Conservation (phyloP, 2,888 invertebrate genomes). For the Caradrina kadenii region DNA sequence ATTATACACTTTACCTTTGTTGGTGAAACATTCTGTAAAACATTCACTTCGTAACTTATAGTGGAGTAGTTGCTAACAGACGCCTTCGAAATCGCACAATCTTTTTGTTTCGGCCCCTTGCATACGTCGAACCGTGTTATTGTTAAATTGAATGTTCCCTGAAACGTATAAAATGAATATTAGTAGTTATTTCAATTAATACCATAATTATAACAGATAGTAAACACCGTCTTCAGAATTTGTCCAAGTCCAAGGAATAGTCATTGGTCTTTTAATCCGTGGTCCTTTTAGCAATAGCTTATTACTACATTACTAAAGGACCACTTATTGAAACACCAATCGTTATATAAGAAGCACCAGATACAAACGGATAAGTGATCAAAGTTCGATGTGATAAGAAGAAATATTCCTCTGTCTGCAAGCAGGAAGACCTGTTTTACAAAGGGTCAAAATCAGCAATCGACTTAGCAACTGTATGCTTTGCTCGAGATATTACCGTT, state of each 20-base stretch:
- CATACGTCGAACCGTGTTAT: constrained; percentile 36
- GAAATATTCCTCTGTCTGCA: too few relatives aligned
- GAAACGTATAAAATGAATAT: constrained; percentile 17
- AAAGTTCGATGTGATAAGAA: too few relatives aligned
- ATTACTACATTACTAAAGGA: neutral
- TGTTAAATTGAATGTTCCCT: constrained; percentile 40
- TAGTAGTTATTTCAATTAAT: neutral
- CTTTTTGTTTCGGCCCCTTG: constrained; percentile 49
- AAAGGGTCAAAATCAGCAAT: too few relatives aligned
- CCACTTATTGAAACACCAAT: neutral
- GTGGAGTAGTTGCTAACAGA: constrained; percentile 41
- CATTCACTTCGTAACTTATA: constrained; percentile 55
- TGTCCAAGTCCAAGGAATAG: too few relatives aligned
- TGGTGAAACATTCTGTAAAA: constrained; percentile 62
- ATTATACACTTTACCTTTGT: constrained; percentile 65
- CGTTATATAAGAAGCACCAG: too few relatives aligned
- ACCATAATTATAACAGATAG: too few relatives aligned
- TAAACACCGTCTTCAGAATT: neutral
- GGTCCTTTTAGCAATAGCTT: too few relatives aligned
- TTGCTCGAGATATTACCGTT: too few relatives aligned
- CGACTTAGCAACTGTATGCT: too few relatives aligned
- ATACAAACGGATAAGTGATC: too few relatives aligned
- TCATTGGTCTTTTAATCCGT: too few relatives aligned
- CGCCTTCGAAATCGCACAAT: constrained; percentile 34
- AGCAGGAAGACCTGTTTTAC: too few relatives aligned